Percentiles rank a stretch among this genome's conserved stretches.
phyloP scores from a whole-genome alignment of 2,113 vertebrate species.

The Ivindomyrus marchei region DNA sequence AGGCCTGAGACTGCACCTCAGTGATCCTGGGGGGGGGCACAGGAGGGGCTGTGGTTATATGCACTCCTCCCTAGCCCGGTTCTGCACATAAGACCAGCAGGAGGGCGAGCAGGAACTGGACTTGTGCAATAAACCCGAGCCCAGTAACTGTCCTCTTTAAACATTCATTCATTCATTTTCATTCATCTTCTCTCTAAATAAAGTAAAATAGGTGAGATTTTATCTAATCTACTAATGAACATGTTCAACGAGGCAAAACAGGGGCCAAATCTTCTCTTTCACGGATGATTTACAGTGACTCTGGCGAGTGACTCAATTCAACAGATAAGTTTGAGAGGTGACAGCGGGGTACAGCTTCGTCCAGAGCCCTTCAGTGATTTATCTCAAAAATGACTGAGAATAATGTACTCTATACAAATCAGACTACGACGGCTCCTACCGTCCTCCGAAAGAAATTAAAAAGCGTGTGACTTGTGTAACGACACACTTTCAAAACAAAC shows the following conservation, averaged over 20 bases:
- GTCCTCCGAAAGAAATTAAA: neutral
- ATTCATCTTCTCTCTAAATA: neutral
- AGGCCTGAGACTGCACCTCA: slow-evolving; percentile 54
- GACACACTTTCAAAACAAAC: neutral
- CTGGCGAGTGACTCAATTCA: neutral
- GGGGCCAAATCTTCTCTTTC: neutral
- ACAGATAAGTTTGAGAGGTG: neutral
- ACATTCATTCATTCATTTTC: neutral
- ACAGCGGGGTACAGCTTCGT: neutral
- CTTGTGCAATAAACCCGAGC: neutral
- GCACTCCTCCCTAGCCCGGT: neutral
- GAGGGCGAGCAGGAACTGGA: neutral
- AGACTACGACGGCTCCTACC: neutral
- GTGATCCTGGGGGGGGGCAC: slow-evolving; percentile 49
- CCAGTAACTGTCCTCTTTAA: neutral
- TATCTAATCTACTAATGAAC: neutral
- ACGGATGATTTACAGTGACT: neutral
- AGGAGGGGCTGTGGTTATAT: neutral
- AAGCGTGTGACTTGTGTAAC: neutral
- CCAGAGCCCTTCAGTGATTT: neutral
- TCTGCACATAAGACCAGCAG: neutral
- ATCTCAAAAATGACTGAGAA: neutral
- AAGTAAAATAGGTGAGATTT: neutral
- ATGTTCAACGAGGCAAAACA: neutral
- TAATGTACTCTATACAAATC: neutral